These are phyloP conservation scores for Steinernema hermaphroditum DNA, from an alignment of 2,888 invertebrate genomes.

Conservation along the genomic window DNA sequence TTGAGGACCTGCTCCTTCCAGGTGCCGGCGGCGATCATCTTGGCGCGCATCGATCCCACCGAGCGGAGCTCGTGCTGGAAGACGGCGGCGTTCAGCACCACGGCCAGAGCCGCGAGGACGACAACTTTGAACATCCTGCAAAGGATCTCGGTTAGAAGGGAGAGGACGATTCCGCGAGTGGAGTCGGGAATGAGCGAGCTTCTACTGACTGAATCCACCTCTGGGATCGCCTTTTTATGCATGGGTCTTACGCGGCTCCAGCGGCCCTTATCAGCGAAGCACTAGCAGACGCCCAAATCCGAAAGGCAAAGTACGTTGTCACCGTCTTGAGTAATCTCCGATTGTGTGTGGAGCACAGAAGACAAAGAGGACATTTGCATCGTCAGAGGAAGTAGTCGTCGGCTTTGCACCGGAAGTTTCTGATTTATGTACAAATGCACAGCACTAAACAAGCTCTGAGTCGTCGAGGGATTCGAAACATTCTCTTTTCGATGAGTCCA, in stretches of 20 bases:
- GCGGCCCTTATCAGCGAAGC: not conserved
- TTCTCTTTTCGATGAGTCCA: no score
- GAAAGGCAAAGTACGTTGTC: not conserved
- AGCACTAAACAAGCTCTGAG: no score
- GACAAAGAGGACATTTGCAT: not conserved
- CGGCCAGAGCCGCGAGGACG: not conserved
- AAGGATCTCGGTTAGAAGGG: no score
- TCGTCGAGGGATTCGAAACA: no score
- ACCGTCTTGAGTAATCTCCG: not conserved
- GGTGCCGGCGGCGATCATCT: slow-evolving; percentile 24
- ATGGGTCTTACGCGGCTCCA: not conserved
- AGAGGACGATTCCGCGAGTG: no score
- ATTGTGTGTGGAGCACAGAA: not conserved
- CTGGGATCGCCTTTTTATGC: slow-evolving; percentile 6
- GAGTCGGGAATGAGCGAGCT: not conserved
- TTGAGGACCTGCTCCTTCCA: not conserved
- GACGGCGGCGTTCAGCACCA: not conserved
- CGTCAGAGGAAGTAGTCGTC: not conserved
- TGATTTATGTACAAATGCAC: no score
- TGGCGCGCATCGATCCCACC: not conserved
- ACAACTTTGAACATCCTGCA: not conserved
- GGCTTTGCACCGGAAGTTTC: not conserved
- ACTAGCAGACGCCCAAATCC: not conserved
- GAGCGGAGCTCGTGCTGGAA: slow-evolving; percentile 7
- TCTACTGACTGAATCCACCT: not conserved